Percentiles rank a stretch among this genome's conserved stretches.
Conservation (phyloP, 2,888 invertebrate species). For the Bibio marci region DNA sequence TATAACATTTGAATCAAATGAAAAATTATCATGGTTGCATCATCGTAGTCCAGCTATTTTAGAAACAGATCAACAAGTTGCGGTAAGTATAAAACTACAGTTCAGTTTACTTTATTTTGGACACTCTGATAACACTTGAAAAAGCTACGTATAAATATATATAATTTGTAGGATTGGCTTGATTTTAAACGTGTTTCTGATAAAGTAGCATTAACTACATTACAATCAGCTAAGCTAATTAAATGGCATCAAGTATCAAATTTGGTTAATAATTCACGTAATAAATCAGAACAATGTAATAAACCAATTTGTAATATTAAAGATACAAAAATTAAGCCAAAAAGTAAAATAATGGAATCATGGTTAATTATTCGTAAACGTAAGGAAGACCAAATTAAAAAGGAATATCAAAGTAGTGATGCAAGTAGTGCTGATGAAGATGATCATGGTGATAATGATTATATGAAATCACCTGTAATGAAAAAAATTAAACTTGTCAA, state of each 20-base stretch:
- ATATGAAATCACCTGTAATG: too few relatives aligned
- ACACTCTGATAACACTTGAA: too few relatives aligned
- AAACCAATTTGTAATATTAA: slow-evolving; percentile 23
- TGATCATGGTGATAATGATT: too few relatives aligned
- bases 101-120: too few relatives aligned
- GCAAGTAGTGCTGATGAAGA: not conserved
- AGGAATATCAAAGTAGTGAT: too few relatives aligned
- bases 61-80: slow-evolving; percentile 43
- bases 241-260: slow-evolving; percentile 54
- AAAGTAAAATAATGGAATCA: slow-evolving; percentile 18
- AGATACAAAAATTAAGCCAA: not conserved
- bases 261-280: slow-evolving; percentile 51
- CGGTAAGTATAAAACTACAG: slow-evolving; percentile 33
- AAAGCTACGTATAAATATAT: too few relatives aligned
- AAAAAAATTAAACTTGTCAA: too few relatives aligned
- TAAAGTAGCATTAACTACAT: slow-evolving; percentile 30
- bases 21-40: slow-evolving; percentile 53
- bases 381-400: slow-evolving; percentile 7
- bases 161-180: slow-evolving; percentile 50
- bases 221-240: slow-evolving; percentile 33
- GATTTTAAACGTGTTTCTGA: slow-evolving; percentile 36
- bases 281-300: slow-evolving; percentile 43
- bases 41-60: slow-evolving; percentile 69
- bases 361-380: slow-evolving; percentile 19
- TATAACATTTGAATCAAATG: slow-evolving; percentile 58